These are phyloP conservation scores for Pristionchus fissidentatus DNA, from an alignment of 2,888 invertebrate genomes.

Conservation along the genomic window DNA sequence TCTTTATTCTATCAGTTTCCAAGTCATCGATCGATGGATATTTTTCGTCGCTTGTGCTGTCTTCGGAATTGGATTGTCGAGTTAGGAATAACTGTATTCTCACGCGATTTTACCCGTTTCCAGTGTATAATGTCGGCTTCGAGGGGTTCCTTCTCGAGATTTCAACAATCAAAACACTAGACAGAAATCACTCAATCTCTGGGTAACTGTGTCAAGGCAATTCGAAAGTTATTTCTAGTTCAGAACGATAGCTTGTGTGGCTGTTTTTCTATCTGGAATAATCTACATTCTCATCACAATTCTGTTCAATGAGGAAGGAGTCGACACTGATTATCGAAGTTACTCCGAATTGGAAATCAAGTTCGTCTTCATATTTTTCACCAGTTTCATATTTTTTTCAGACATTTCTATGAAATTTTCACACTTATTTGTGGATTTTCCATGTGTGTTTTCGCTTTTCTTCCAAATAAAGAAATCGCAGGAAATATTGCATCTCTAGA, in stretches of 20 bases:
- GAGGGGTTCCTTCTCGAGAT: not conserved
- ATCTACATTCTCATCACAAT: slow-evolving; percentile 11
- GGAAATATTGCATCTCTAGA: slow-evolving; percentile 21
- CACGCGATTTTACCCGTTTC: not conserved
- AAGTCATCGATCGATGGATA: not conserved
- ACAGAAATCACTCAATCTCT: not conserved
- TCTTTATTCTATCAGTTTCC: not conserved
- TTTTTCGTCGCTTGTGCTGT: slow-evolving; percentile 15
- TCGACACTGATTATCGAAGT: slow-evolving; percentile 10
- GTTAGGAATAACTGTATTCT: not conserved
- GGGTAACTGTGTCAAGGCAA: not conserved
- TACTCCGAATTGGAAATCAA: not conserved
- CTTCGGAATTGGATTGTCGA: not conserved
- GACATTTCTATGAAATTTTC: slow-evolving; percentile 10
- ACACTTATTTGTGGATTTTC: not conserved
- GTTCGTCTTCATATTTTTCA: not conserved
- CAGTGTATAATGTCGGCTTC: slow-evolving; percentile 7
- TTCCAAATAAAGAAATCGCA: not conserved
- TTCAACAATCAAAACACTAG: not conserved
- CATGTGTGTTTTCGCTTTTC: not conserved
- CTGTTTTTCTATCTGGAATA: slow-evolving; percentile 22
- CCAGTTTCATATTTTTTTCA: not conserved
- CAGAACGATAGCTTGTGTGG: not conserved
- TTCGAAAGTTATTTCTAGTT: not conserved
- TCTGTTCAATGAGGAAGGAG: not conserved